Percentiles rank a stretch among this genome's conserved stretches.
Evolutionary conservation across 2,797 vertebrate genomes (phyloP).

Genomic region (Naso thynnoides): DNA sequence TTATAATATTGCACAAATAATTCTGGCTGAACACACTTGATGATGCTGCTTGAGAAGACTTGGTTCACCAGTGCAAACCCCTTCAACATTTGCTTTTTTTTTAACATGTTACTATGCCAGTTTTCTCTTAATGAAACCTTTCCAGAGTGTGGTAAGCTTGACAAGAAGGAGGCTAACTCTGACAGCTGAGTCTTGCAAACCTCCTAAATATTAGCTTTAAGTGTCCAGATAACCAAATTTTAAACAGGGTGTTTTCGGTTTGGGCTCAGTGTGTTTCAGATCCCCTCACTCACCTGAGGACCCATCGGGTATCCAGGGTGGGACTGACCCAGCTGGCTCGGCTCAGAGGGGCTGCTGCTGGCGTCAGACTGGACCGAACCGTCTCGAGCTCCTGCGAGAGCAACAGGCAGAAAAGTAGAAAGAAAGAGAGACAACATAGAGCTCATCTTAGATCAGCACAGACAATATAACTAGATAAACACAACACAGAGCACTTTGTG

Average conservation of each 20-base stretch:
- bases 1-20: not conserved
- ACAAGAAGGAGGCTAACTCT: not conserved
- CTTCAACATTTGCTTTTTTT: not conserved
- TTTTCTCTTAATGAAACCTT: conserved; percentile 10
- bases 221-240: not conserved
- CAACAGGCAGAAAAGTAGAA: conserved; percentile 38
- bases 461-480: conserved; percentile 62
- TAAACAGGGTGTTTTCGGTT: not conserved
- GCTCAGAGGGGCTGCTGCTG: conserved; percentile 91
- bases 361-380: conserved; percentile 89
- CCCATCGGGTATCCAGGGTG: conserved; percentile 93
- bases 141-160: not conserved
- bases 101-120: not conserved
- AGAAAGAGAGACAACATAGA: conserved; percentile 45
- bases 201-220: not conserved
- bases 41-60: not conserved
- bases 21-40: not conserved
- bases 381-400: conserved; percentile 89
- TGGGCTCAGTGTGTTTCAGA: not conserved
- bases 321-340: conserved; percentile 90
- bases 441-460: conserved; percentile 44
- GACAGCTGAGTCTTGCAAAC: not conserved
- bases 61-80: not conserved
- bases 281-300: conserved; percentile 90
- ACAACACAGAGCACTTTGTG: conserved; percentile 65